Evolutionary conservation across 2,113 vertebrate genomes (phyloP), one percentile per base, ranked within the genome.

Genomic region (Rhegmatorhina hoffmannsi): DNA sequence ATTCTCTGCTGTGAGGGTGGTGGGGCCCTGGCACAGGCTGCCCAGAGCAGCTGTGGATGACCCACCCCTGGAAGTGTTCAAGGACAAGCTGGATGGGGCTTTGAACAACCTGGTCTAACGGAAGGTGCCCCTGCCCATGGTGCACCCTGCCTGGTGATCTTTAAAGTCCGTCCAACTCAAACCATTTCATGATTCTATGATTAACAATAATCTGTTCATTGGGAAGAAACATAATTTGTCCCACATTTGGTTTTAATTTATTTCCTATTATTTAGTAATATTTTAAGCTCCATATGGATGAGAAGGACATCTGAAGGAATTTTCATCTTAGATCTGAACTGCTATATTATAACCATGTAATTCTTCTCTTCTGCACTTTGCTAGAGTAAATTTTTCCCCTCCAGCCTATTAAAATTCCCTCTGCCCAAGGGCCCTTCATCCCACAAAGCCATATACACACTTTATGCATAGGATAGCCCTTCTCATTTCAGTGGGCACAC

Each of bases 231-330:
- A 9, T 67, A 40, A 89, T 60, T 79, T 83, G 55, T 18, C 38
- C 33, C 76, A 86, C 83, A 90, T 95, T 93, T 96, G 79, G 18
- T 93, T 90, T 78, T 78, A 38, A 91, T 96, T 78, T 93, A 81
- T 90, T 90, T 92, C 28, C 53, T 67, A 94, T 91, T 89, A 78
- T 88, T 88, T 87, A 84, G 59, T 83, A 95, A 95, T 85, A 89
- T 94, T 95, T 96, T 90, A 91, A 95, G 68, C 44, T 75, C 82
- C 92, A 89, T 78, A 74, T 92, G 95, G 83, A 86, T 67, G 47
- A 81, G 55, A 68, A 90, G 87, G 43, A 93, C 72, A 88, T 94
- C 56, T 81, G 76, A 93, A 86, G 49, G 56, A 84, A 84, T 93
- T 94, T 95, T 89, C 49, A 78, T 88, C 79, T 78, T 55, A 75